Conservation (phyloP, 2,888 invertebrate species). For the Drosophila aldrichi region DNA sequence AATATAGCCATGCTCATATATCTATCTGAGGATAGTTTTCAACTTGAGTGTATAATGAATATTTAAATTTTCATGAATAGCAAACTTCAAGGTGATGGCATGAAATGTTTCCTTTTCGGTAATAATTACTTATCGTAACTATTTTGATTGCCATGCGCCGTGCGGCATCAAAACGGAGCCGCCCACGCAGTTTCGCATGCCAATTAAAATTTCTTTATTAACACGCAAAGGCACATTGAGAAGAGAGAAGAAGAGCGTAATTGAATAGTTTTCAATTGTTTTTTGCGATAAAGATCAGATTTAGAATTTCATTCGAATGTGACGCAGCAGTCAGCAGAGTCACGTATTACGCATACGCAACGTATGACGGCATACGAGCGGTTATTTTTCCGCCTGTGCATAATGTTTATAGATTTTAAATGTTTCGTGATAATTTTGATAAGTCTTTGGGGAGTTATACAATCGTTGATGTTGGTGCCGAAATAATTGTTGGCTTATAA, state of each 20-base stretch:
- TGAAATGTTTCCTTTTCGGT: conserved; percentile 1
- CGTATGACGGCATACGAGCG: conserved; percentile 53
- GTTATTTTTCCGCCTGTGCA: conserved; percentile 42
- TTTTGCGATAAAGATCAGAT: conserved; percentile 6
- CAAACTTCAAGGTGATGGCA: background rate
- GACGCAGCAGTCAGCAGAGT: conserved; percentile 40
- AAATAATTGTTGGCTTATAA: conserved; percentile 65
- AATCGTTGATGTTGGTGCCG: conserved; percentile 50
- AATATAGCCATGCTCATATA: no score
- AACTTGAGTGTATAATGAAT: background rate
- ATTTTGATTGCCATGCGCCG: conserved; percentile 24
- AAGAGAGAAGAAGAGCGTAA: background rate
- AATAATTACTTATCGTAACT: conserved; percentile 14
- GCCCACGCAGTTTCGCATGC: conserved; percentile 12
- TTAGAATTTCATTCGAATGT: conserved; percentile 31
- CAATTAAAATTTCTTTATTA: conserved; percentile 51
- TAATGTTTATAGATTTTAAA: conserved; percentile 48
- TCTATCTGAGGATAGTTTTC: background rate
- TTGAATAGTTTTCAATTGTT: conserved; percentile 3
- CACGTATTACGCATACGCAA: conserved; percentile 73
- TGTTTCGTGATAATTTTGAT: conserved; percentile 72
- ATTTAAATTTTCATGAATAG: background rate
- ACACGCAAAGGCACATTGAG: conserved; percentile 27
- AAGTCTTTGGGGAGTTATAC: conserved; percentile 58
- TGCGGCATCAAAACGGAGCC: background rate